Percentiles rank a stretch among this genome's conserved stretches.
phyloP scores from a whole-genome alignment of 2,113 vertebrate species.

The Anseranas semipalmata region DNA sequence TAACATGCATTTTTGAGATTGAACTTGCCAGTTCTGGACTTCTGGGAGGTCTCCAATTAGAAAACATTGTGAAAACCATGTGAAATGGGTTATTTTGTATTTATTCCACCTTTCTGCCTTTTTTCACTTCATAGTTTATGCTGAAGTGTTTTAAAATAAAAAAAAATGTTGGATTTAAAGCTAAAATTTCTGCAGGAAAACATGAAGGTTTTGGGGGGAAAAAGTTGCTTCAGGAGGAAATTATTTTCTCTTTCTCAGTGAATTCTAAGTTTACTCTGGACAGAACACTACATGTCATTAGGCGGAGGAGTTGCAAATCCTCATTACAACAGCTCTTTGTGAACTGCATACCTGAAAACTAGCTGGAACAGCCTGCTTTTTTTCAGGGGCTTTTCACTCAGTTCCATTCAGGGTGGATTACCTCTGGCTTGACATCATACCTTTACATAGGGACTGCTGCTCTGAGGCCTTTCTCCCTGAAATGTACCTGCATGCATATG shows the following conservation, averaged over 20 bases:
- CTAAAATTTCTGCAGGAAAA: not conserved
- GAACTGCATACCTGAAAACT: not conserved
- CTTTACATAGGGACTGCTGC: not conserved
- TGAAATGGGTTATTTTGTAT: not conserved
- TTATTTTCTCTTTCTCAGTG: not conserved
- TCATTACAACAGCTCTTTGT: not conserved
- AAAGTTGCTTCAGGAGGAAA: not conserved
- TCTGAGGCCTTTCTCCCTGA: not conserved
- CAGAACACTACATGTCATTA: not conserved
- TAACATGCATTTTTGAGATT: not conserved
- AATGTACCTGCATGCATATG: not conserved
- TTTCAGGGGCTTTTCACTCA: rapidly evolving
- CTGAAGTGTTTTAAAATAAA: not conserved
- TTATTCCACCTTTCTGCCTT: not conserved
- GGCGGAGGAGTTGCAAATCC: not conserved
- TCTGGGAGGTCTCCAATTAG: not conserved
- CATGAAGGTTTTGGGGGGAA: not conserved
- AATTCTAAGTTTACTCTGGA: not conserved
- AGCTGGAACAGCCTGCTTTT: not conserved
- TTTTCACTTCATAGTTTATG: not conserved
- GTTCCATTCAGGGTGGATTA: not conserved
- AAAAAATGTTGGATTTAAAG: not conserved
- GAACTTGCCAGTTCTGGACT: not conserved
- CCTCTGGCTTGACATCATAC: not conserved
- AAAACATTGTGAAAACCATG: not conserved